Conservation (phyloP, 2,113 vertebrate genomes). For the Glareola pratincola region DNA sequence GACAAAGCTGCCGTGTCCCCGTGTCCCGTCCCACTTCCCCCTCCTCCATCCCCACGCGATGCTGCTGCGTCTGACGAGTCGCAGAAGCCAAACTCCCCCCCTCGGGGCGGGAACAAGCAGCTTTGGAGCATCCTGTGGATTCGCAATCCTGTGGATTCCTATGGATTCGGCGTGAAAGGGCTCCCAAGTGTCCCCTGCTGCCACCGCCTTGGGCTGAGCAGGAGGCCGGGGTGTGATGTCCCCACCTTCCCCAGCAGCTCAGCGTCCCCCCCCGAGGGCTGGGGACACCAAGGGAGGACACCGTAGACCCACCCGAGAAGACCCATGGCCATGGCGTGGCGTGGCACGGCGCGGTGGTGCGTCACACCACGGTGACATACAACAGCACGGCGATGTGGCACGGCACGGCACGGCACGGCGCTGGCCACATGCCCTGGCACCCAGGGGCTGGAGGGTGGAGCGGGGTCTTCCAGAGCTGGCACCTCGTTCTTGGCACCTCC, state of each 20-base stretch:
- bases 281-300: not conserved
- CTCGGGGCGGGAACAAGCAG: not conserved
- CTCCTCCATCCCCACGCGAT: not conserved
- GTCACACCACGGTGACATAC: not conserved
- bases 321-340: not conserved
- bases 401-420: no score
- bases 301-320: not conserved
- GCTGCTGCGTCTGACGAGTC: not conserved
- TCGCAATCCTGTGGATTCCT: no score
- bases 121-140: not conserved
- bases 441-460: not conserved
- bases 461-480: not conserved
- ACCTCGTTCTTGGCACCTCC: not conserved
- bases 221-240: not conserved
- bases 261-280: no score
- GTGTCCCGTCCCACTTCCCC: no score
- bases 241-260: not conserved
- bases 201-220: not conserved
- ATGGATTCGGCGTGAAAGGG: no score
- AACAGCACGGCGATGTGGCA: not conserved
- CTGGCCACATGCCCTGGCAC: not conserved
- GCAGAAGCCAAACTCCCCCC: not conserved
- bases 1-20: not conserved
- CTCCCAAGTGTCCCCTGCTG: not conserved
- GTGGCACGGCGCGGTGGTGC: not conserved